Evolutionary conservation across 2,113 vertebrate genomes (phyloP).

Genomic region (Salvelinus namaycush): DNA sequence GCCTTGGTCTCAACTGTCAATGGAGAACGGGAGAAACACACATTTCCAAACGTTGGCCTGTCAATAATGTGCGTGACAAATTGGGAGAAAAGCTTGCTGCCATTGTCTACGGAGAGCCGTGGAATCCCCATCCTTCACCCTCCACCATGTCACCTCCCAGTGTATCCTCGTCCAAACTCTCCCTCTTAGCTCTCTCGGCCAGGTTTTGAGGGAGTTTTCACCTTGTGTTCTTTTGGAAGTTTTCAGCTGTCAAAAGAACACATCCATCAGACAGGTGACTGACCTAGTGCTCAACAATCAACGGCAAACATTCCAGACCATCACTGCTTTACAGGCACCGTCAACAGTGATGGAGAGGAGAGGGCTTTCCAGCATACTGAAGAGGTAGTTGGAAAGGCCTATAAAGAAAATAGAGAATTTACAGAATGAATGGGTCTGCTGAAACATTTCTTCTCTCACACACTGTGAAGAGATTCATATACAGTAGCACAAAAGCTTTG

Average conservation of each 20-base stretch:
- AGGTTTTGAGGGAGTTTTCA: background rate
- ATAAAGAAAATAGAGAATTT: no score
- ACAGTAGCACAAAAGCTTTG: no score
- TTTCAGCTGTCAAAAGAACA: slow-evolving; percentile 1
- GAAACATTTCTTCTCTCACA: no score
- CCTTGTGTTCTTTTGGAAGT: background rate
- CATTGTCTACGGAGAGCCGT: background rate
- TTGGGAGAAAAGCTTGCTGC: background rate
- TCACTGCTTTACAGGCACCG: background rate
- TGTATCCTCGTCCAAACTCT: slow-evolving; percentile 13
- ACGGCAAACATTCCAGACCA: slow-evolving; percentile 8
- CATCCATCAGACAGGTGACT: slow-evolving; percentile 4
- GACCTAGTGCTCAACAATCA: background rate
- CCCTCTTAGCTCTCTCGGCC: no score
- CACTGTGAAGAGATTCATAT: no score
- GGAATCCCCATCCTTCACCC: slow-evolving; percentile 9
- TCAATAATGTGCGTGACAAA: background rate
- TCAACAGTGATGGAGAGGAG: background rate
- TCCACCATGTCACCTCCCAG: background rate
- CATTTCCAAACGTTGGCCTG: background rate
- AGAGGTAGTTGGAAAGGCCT: no score
- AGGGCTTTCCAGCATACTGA: background rate
- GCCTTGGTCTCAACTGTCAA: background rate
- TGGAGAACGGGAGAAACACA: background rate
- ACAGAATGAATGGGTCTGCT: no score